Evolutionary conservation across 2,888 invertebrate species (phyloP), one percentile per base, ranked within the genome.

Genomic region (Aelia acuminata): DNA sequence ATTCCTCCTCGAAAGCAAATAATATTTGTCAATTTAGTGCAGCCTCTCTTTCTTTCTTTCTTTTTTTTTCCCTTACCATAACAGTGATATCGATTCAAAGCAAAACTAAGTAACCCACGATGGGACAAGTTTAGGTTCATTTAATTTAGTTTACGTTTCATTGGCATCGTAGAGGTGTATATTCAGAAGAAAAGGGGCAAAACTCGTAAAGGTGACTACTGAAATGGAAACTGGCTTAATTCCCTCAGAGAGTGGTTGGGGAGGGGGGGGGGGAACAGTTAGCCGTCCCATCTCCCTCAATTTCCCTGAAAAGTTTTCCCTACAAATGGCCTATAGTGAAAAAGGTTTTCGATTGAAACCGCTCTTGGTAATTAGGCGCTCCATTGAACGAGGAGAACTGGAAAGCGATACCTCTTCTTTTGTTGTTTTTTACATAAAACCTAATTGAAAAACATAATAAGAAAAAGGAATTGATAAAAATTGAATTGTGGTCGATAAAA

Each of bases 271-370:
- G 63, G 1, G 31, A 18, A 35, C 63, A 35, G 63, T 70, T 70
- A 70, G 31, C 63, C 35, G 18, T 70, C 63, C 63, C 31, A 70
- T 70, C 35, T 18, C 63, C 63, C 63, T 5, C 63, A 31, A 70
- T 70, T 70, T 35, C 35, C 63, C 63, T 15, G 18, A 70, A 70
- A 70, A 70, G 63, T 70, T 70, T n/a, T 35, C 31, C 63, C 63
- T 70, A 70, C 63, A 70, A 70, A 70, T 70, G 63, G 63, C 63
- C 63, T 7, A 35, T 5, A 31, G 13, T 80, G 80, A 80, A 80
- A 80, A 80, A n/a, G 43, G 80, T 47, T 80, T 80, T 80, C 43
- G 80, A 80, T 80, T 80, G 80, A 80, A 80, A 47, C 80, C 43
- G 43, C 43, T 43, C 80, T n/a, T 43, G 43, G n/a, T 80, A 80